Conservation (phyloP, 2,113 vertebrate species). For the Stigmatopora argus region DNA sequence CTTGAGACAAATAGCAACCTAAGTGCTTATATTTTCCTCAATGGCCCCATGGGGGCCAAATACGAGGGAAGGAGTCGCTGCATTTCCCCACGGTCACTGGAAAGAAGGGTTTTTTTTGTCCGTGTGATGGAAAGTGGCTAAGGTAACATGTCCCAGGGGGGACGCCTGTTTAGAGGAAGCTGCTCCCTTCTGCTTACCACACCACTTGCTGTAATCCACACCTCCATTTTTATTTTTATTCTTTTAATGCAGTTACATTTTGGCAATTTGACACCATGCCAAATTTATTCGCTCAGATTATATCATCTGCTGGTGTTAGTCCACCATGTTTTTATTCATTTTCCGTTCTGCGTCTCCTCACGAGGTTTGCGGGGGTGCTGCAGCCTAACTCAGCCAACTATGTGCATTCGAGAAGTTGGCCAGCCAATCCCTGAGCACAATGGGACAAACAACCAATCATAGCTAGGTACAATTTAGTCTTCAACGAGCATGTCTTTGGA, state of each 20-base stretch:
- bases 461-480: too few relatives aligned
- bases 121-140: slow-evolving; percentile 68
- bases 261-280: too few relatives aligned
- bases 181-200: slow-evolving; percentile 25
- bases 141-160: slow-evolving; percentile 61
- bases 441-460: too few relatives aligned
- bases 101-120: slow-evolving; percentile 32
- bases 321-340: not conserved
- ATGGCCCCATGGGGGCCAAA: slow-evolving; percentile 17
- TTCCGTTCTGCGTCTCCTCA: not conserved
- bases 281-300: too few relatives aligned
- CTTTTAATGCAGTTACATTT: too few relatives aligned
- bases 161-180: slow-evolving; percentile 30
- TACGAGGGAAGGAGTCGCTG: slow-evolving; percentile 28
- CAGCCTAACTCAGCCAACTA: too few relatives aligned
- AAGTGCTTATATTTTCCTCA: slow-evolving; percentile 33
- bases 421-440: too few relatives aligned
- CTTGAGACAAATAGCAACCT: slow-evolving; percentile 38
- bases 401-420: too few relatives aligned
- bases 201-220: slow-evolving; percentile 12
- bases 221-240: not conserved
- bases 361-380: too few relatives aligned
- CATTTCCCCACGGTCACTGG: slow-evolving; percentile 44
- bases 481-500: too few relatives aligned
- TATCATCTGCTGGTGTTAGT: too few relatives aligned